Evolutionary conservation across 1,140 invertebrate genomes (phyloP), one percentile per base, ranked within the genome.

Genomic region (Onthophagus taurus): DNA sequence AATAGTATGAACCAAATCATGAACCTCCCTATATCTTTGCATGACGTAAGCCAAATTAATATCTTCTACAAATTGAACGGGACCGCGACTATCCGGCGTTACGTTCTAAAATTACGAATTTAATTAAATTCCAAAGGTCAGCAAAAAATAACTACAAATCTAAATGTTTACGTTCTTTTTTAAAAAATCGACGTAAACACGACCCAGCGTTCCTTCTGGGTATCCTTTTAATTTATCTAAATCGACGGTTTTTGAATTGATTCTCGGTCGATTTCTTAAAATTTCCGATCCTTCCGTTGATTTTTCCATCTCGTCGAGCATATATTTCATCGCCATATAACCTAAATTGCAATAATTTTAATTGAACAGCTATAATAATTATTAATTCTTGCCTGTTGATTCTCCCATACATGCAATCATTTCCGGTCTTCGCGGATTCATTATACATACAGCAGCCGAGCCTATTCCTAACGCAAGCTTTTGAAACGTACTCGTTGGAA

Each of bases 331-430:
- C 6, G 89, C 84, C 24, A 54, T 53, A 50, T 74, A 65, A 1
- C 63, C 58, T 59, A 36, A 35, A 42, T 31, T 35, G 21, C 23
- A 41, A 14, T 16, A 14, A 11, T 11, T 4, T 8, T 18, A 20
- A 21, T 20, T 31, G 9, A 33, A 29, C 3, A 41, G 7, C 14
- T n/a, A 6, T 9, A 33, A 33, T 33, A 6, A n/a, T 33, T 6
- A 26, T 31, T 19, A 24, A 21, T 37, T 7, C n/a, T 39, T 50
- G 58, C 89, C 89, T 2, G 89, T 90, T 0, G 87, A 85, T 71
- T 97, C 93, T 3, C 90, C 91, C 42, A 96, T 71, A 51, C 88
- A 85, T 24, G 90, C 89, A 54, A 97, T 89, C 89, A 95, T 91
- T 64, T 97, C 92, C n/a, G 73, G 80, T 38, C 83, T 76, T 52